Conservation (phyloP, 2,797 vertebrate species). For the Peromyscus eremicus region DNA sequence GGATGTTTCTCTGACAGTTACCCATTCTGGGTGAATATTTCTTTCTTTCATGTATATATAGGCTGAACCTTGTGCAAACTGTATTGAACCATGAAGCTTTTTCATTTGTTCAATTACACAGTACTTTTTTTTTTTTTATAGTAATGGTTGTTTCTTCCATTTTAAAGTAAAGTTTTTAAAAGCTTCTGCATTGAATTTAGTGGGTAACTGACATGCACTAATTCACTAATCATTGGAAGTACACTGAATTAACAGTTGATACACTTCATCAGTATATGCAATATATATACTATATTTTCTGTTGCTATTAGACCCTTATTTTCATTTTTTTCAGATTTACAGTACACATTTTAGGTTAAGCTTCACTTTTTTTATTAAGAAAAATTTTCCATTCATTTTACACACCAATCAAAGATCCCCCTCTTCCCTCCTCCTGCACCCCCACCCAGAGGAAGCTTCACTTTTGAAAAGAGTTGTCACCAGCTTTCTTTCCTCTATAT, state of each 20-base stretch:
- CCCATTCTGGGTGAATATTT: neutral
- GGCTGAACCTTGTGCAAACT: neutral
- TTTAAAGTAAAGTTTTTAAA: constrained; percentile 4
- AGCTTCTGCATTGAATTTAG: neutral
- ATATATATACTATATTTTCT: neutral
- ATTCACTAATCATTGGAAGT: neutral
- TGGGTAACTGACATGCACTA: neutral
- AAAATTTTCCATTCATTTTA: no score
- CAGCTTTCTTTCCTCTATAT: neutral
- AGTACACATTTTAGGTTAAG: constrained; percentile 5
- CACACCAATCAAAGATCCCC: no score
- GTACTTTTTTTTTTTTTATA: constrained; percentile 43
- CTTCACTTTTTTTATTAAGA: neutral
- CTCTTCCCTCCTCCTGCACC: no score
- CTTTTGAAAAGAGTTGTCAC: neutral
- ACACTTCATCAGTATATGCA: neutral
- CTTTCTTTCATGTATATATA: neutral
- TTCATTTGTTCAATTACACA: neutral
- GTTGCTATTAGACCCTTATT: neutral
- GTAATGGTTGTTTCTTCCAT: constrained; percentile 27
- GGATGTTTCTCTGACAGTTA: neutral
- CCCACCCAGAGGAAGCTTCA: neutral
- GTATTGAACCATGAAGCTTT: constrained; percentile 17
- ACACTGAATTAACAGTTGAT: neutral
- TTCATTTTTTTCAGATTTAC: neutral